These are phyloP conservation scores for Drosophila persimilis DNA, from an alignment of 1,140 invertebrate species.

Conservation along the genomic window DNA sequence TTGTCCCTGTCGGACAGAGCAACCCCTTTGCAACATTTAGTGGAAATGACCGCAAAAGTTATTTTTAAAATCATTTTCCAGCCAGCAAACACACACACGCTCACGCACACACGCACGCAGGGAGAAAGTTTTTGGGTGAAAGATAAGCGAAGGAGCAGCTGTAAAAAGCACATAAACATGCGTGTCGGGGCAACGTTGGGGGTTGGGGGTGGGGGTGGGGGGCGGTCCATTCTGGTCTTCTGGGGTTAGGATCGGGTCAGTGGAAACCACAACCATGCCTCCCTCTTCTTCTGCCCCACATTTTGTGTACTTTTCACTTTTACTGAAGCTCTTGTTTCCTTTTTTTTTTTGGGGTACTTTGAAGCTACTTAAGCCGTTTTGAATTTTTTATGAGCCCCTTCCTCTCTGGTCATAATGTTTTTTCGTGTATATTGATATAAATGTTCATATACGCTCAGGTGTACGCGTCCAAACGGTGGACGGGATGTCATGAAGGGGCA, in stretches of 20 bases:
- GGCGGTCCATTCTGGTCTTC: conserved; percentile 29
- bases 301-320: conserved; percentile 69
- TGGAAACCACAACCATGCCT: neutral
- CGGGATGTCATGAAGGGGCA: neutral
- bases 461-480: neutral
- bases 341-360: conserved; percentile 64
- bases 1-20: conserved; percentile 17
- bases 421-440: conserved; percentile 71
- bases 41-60: conserved; percentile 77
- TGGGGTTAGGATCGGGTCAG: conserved; percentile 29
- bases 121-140: conserved; percentile 43
- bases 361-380: conserved; percentile 75
- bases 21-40: conserved; percentile 53
- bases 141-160: conserved; percentile 73
- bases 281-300: conserved; percentile 5
- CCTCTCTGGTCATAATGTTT: conserved; percentile 62
- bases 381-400: conserved; percentile 75
- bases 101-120: neutral
- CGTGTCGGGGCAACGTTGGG: conserved; percentile 44
- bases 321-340: conserved; percentile 22
- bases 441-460: conserved; percentile 49
- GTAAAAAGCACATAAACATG: conserved; percentile 80
- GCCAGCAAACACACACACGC: conserved; percentile 10
- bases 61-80: conserved; percentile 73
- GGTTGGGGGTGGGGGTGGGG: conserved; percentile 7